Evolutionary conservation across 2,797 vertebrate genomes (phyloP).

Genomic region (Acanthiza pusilla): DNA sequence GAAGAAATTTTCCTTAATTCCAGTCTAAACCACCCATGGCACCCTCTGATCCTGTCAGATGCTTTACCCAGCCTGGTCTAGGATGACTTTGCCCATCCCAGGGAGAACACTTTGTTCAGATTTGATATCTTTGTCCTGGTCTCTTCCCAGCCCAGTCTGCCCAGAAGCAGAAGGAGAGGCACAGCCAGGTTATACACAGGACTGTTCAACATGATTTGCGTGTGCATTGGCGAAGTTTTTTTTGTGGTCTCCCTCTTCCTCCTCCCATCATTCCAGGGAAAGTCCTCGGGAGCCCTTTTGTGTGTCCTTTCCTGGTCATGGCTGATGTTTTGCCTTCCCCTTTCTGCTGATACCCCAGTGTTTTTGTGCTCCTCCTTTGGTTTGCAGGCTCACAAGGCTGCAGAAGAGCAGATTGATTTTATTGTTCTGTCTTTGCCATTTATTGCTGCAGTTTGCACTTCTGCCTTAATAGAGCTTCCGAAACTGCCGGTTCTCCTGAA

Average conservation of each 20-base stretch:
- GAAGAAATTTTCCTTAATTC: too few species aligned
- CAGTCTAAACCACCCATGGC: not conserved
- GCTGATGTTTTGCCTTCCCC: not conserved
- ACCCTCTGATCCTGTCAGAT: not conserved
- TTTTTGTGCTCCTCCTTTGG: not conserved
- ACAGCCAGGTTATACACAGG: not conserved
- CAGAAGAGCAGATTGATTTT: not conserved
- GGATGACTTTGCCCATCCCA: not conserved
- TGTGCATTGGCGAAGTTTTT: not conserved
- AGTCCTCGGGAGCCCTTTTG: not conserved
- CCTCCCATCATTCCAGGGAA: not conserved
- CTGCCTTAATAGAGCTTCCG: not conserved
- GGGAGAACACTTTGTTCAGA: not conserved
- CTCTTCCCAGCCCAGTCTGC: not conserved
- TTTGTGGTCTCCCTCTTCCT: not conserved
- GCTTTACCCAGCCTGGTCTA: not conserved
- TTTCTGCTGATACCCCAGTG: not conserved
- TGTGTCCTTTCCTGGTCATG: not conserved
- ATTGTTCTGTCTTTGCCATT: not conserved
- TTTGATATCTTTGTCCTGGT: not conserved
- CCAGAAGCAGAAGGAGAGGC: not conserved
- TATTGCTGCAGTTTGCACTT: not conserved
- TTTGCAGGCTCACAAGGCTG: not conserved
- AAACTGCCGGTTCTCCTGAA: not conserved
- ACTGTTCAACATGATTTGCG: not conserved